Conservation (phyloP, 2,113 vertebrate genomes). For the Gambusia holbrooki region DNA sequence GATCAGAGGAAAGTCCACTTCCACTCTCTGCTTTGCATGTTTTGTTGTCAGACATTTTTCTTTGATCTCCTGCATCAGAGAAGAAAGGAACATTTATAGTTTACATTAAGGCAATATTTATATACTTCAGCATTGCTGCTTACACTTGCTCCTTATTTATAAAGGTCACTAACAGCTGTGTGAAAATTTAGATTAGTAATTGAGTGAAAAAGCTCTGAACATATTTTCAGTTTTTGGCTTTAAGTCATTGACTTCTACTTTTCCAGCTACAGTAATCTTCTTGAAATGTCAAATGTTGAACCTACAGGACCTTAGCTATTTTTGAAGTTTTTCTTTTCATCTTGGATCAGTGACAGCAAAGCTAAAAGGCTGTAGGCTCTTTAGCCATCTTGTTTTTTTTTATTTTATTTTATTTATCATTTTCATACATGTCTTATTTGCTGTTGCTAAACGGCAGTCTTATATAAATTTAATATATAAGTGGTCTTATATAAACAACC, state of each 20-base stretch:
- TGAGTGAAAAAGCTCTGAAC: background rate
- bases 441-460: background rate
- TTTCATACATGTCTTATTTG: background rate
- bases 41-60: slow-evolving; percentile 4
- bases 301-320: background rate
- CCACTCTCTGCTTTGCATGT: slow-evolving; percentile 18
- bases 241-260: background rate
- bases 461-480: too few species aligned
- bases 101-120: background rate
- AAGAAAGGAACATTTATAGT: background rate
- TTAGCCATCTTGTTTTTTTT: background rate
- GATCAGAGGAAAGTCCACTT: slow-evolving; percentile 20
- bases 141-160: background rate
- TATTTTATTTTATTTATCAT: background rate
- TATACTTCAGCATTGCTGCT: background rate
- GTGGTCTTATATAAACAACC: background rate
- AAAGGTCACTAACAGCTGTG: background rate
- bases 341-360: too few species aligned
- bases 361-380: background rate
- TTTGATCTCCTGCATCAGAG: background rate
- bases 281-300: background rate
- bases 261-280: background rate
- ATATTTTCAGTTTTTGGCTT: background rate
- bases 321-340: background rate
- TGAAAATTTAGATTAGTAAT: background rate